phyloP scores from a whole-genome alignment of 2,797 vertebrate species.

The Poeciliopsis presidionis region DNA sequence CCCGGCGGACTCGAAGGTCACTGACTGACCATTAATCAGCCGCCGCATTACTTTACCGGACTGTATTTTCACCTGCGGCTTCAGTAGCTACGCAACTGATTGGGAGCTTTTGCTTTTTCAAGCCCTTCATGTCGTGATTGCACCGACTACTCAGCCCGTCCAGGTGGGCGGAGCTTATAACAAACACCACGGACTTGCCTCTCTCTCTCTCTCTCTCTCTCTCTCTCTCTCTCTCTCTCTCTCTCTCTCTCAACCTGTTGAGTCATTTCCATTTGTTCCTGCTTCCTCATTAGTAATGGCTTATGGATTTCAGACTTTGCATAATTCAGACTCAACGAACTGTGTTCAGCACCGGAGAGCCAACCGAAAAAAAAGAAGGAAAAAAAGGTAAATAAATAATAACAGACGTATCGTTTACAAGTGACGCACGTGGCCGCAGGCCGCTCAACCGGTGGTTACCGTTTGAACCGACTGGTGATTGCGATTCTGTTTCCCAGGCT shows the following conservation, averaged over 20 bases:
- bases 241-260: conserved; percentile 34
- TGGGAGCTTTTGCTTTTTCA: conserved; percentile 26
- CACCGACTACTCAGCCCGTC: conserved; percentile 49
- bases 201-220: background rate
- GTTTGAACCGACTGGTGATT: conserved; percentile 68
- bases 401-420: conserved; percentile 57
- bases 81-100: conserved; percentile 18
- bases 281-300: conserved; percentile 58
- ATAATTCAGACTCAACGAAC: conserved; percentile 43
- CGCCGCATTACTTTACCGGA: background rate
- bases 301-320: conserved; percentile 44
- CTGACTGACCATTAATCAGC: conserved; percentile 14
- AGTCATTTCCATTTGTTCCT: conserved; percentile 44
- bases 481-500: conserved; percentile 53
- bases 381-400: background rate
- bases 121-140: conserved; percentile 43
- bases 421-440: conserved; percentile 48
- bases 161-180: conserved; percentile 44
- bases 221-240: background rate
- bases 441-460: conserved; percentile 66
- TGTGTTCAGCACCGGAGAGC: conserved; percentile 20
- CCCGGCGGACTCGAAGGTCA: conserved; percentile 15
- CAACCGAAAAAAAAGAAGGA: background rate
- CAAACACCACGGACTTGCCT: conserved; percentile 34
- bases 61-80: conserved; percentile 13